Base-by-base conservation (phyloP, 2,797 vertebrate species). In the Lindbergichthys nudifrons region DNA sequence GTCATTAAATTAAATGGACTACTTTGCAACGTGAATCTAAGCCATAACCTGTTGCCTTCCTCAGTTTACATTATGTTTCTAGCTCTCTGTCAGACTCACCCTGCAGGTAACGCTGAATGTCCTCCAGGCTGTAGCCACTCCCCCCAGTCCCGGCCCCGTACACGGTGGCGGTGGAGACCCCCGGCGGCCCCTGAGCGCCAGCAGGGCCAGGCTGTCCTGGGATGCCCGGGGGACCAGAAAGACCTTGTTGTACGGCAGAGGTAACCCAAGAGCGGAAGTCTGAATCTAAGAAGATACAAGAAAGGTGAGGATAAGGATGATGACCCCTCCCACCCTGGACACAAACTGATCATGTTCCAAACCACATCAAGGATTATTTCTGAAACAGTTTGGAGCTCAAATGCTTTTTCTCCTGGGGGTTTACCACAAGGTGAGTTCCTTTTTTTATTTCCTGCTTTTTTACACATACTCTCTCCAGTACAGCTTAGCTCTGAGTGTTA, bases 41-140 rank as follows among this genome's bases (percentile, higher is more conserved):
- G 11, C 15, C 57, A 51, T 16, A 15, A 30, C 12, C 15, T 51
- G 9, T 41, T 18, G 21, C 53, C 11, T 45, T 18, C 53, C 11
- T 45, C 21, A 12, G 12, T 45, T 21, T 42, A 45, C 16, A 8
- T 36, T 4, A 32, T 46, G 18, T 65, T 36, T 58, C 13, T 46
- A 18, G 12, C 11, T 65, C 19, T 62, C 3, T 42, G 14, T 48
- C 30, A 42, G 47, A 90, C 94, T 95, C 91, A 99, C 98, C 91
- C 80, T 96, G 96, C 68, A 99, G 87, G 81, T 98, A 97, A 36
- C 92, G 89, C 59, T 95, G 94, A 74, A 99, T 73, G 0, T 97
- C 97, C 86, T 98, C 96, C 73, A 95, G n/a, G 59, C 88, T 96
- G 87, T 94, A 91, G 67, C 92, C 88, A 18, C 50, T 86, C 47